Base-by-base conservation (phyloP, 2,888 invertebrate genomes). In the Chromoteleia sp. region DNA sequence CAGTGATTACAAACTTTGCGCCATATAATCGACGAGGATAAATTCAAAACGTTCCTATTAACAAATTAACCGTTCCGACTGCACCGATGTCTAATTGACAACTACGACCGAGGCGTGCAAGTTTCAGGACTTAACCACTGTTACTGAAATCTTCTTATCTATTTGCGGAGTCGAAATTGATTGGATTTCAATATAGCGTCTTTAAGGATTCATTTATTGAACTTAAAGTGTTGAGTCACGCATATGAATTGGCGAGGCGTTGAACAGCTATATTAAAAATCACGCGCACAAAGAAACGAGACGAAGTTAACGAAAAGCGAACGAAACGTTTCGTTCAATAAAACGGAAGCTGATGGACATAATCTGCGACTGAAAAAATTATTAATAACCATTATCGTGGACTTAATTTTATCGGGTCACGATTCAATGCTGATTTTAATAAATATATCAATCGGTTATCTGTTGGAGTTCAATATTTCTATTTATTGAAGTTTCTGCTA, bases 221-320 rank as follows among this genome's bases (percentile, higher is more conserved):
- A 61, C 74, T 78, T 74, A 56, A 84, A 86, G 63, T 81, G 87
- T 84, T 83, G 86, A 89, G 89, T 89, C 89, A 89, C 83, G 83
- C 85, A 85, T 87, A 87, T 86, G 89, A 89, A 89, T 89, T 89
- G 89, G 85, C 81, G 82, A 63, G 59, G 67, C 50, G 78, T 25
- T 21, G 77, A 61, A 80, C 75, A 19, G 59, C 81, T 65, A 70
- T 65, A 65, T 71, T 68, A 77, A 71, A 80, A 79, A 76, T 68
- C 58, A 63, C 41, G 36, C 17, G 30, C n/a, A 65, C 54, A 67
- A 73, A 79, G 73, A 30, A 79, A 33, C 50, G 61, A 41, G 58
- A 63, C 45, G 68, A 59, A 78, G 71, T 73, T 63, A 50, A 79
- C 76, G 71, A 73, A 81, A 70, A 54, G 58, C 39, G 61, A 61